Percentiles rank a stretch among this genome's conserved stretches.
Evolutionary conservation across 2,113 vertebrate species (phyloP).

Genomic region (Orientallactaga bullata): DNA sequence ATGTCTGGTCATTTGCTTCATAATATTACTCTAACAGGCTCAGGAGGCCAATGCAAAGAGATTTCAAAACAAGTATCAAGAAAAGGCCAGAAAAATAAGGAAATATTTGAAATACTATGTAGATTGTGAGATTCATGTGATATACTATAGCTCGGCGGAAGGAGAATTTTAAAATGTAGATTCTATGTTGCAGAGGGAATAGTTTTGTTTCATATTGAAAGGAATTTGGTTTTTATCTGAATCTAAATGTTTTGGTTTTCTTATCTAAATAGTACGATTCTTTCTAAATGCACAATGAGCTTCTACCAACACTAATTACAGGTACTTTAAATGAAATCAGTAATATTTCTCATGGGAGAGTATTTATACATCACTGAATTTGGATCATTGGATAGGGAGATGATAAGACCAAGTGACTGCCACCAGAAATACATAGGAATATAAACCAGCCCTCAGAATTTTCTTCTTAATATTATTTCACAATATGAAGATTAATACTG

Average conservation of each 20-base stretch:
- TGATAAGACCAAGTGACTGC: not conserved
- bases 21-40: conserved; percentile 88
- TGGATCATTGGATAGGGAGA: not conserved
- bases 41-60: conserved; percentile 86
- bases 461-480: conserved; percentile 28
- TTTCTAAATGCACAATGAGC: conserved; percentile 30
- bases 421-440: not conserved
- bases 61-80: conserved; percentile 81
- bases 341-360: conserved; percentile 5
- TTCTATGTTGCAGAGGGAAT: conserved; percentile 53
- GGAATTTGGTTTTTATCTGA: conserved; percentile 60
- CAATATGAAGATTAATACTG: not conserved
- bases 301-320: not conserved
- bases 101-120: conserved; percentile 75
- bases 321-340: not conserved
- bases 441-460: not conserved
- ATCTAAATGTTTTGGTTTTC: conserved; percentile 43
- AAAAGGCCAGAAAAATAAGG: conserved; percentile 78
- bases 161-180: conserved; percentile 57
- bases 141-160: conserved; percentile 24
- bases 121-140: conserved; percentile 60
- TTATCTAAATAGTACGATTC: conserved; percentile 54
- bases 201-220: conserved; percentile 65
- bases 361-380: not conserved
- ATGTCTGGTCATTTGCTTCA: conserved; percentile 92